phyloP scores from a whole-genome alignment of 2,113 vertebrate species.

The Benitochromis conjunctus region DNA sequence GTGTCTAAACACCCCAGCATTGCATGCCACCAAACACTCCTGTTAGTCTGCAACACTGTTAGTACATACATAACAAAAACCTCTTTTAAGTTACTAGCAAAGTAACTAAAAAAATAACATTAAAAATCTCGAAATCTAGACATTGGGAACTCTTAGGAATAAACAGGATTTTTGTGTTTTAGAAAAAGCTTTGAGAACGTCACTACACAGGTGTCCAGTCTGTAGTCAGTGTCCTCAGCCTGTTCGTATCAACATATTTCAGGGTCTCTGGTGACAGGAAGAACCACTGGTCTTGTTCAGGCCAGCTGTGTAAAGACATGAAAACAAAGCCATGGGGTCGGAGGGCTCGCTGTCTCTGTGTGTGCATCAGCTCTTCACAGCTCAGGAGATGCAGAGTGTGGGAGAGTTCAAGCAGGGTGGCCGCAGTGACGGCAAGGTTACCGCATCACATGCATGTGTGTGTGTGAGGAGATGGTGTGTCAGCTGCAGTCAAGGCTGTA shows the following conservation, averaged over 20 bases:
- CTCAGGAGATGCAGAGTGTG: background rate
- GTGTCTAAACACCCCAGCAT: background rate
- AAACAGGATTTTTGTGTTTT: background rate
- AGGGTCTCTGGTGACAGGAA: background rate
- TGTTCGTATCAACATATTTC: background rate
- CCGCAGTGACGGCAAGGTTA: background rate
- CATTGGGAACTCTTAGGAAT: background rate
- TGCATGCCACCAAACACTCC: background rate
- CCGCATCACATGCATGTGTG: background rate
- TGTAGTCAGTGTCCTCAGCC: background rate
- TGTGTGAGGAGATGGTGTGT: background rate
- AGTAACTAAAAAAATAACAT: no score
- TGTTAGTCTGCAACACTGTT: background rate
- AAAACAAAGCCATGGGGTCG: background rate
- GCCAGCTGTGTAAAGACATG: constrained; percentile 29
- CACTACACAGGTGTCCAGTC: background rate
- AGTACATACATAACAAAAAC: background rate
- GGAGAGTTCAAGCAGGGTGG: background rate
- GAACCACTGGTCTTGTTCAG: background rate
- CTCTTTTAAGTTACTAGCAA: background rate
- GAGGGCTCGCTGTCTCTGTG: background rate
- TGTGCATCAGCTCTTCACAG: background rate
- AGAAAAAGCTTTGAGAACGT: background rate
- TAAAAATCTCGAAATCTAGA: background rate
- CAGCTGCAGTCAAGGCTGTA: background rate